Evolutionary conservation across 2,888 invertebrate genomes (phyloP), one percentile per base, ranked within the genome.

Genomic region (Tipula vernalis): DNA sequence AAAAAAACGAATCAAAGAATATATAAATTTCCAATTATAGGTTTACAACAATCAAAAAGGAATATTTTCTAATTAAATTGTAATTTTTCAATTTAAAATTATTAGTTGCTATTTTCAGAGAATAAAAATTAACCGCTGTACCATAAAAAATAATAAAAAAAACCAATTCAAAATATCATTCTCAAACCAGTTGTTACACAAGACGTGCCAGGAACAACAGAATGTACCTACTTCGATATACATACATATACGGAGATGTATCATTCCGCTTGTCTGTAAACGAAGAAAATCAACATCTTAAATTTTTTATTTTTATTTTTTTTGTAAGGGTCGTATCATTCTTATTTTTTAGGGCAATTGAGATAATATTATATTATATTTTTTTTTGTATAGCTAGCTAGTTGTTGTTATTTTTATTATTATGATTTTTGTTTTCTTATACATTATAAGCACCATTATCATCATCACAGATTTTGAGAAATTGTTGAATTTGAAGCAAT

Each of bases 361-460:
- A 71, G 71, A 71, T 71, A 71, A 71, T 71, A 18, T n/a, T 15
- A 28, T 57, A 57, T 28, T 57, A 57, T 57, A 15, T 71, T 71
- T 28, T 28, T 71, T 71, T 18, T 71, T 71, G 0, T 28, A n/a
- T n/a, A n/a, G n/a, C n/a, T n/a, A n/a, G n/a, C n/a, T n/a, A 18
- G 71, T 71, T 71, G 71, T 71, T 71, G 71, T 71, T 71, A 71
- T 71, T 71, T 51, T 44, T 44, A 44, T 44, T 44, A 44, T 44
- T 44, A 44, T 44, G 3, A 10, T 44, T 10, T 39, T 51, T 4
- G 51, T 28, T 71, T 71, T 71, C 71, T 71, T 71, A 47, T 47
- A 71, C 71, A 71, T 71, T 71, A 71, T 71, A 71, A 71, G 71
- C 71, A 71, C 71, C 71, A 71, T 71, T 71, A 71, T 71, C 71